Evolutionary conservation across 2,113 vertebrate genomes (phyloP).

Genomic region (Laticauda colubrina): DNA sequence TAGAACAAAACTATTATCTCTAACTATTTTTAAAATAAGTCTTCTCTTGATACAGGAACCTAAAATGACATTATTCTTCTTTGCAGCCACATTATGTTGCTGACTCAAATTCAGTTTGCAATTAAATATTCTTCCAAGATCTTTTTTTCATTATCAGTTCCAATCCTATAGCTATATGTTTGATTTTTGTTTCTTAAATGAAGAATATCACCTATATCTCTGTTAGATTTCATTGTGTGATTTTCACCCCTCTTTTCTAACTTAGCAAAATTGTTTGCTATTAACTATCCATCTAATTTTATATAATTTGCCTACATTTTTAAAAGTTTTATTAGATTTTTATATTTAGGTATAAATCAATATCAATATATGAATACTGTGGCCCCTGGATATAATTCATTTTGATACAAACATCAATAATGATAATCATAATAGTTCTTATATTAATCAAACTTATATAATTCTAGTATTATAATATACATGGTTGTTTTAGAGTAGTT

Average conservation of each 20-base stretch:
- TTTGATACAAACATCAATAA: too few species aligned
- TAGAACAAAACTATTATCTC: neutral
- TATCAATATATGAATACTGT: too few species aligned
- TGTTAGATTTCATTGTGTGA: neutral
- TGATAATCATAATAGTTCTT: too few species aligned
- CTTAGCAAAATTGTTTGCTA: neutral
- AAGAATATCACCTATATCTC: neutral
- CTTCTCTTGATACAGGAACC: neutral
- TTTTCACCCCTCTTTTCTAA: neutral
- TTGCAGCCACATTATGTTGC: neutral
- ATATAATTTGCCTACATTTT: neutral
- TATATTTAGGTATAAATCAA: too few species aligned
- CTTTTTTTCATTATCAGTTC: neutral
- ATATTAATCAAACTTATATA: too few species aligned
- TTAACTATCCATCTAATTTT: neutral
- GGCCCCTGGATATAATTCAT: too few species aligned
- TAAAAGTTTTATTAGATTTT: too few species aligned
- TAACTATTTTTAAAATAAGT: neutral
- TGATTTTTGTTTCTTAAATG: neutral
- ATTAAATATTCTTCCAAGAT: neutral
- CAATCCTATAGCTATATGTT: neutral
- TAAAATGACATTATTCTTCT: neutral
- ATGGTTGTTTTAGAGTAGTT: too few species aligned
- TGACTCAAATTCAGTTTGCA: neutral
- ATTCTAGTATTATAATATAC: too few species aligned